These are phyloP conservation scores for Rhinopomastus cyanomelas DNA, from an alignment of 2,113 vertebrate genomes.

Conservation along the genomic window DNA sequence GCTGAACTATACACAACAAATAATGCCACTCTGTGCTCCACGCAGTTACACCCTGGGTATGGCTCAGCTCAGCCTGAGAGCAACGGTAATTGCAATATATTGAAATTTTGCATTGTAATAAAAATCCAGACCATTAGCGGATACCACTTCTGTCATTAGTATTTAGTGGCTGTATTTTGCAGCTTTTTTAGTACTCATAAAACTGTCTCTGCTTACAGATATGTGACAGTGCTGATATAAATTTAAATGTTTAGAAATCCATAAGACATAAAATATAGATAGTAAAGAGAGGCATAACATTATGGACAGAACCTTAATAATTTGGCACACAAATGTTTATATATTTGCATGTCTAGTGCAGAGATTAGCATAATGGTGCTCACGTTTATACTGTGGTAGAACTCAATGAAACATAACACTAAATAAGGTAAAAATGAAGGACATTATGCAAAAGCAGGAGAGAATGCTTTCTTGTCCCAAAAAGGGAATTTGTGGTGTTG, in stretches of 20 bases:
- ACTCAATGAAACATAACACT: constrained; percentile 65
- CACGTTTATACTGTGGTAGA: constrained; percentile 60
- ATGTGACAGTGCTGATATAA: constrained; percentile 84
- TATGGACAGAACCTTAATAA: constrained; percentile 74
- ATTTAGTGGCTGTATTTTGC: constrained; percentile 83
- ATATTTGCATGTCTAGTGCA: constrained; percentile 75
- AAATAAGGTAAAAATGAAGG: constrained; percentile 55
- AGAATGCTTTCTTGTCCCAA: not conserved
- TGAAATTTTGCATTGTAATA: constrained; percentile 84
- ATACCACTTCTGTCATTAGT: constrained; percentile 89
- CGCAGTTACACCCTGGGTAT: constrained; percentile 35
- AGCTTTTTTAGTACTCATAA: constrained; percentile 94
- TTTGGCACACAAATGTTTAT: constrained; percentile 75
- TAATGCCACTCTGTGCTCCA: not conserved
- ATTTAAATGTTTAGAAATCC: constrained; percentile 86
- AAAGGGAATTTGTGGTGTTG: not conserved
- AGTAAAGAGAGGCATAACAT: constrained; percentile 77
- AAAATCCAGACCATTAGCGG: constrained; percentile 86
- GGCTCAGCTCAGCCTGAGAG: constrained; percentile 68
- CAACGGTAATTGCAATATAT: constrained; percentile 84
- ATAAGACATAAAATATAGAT: constrained; percentile 90
- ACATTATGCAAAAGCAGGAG: not conserved
- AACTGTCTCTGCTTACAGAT: constrained; percentile 87
- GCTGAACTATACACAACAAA: constrained; percentile 15
- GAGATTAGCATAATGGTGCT: constrained; percentile 71